Evolutionary conservation across 2,888 invertebrate species (phyloP).

Genomic region (Laspeyria flexula): DNA sequence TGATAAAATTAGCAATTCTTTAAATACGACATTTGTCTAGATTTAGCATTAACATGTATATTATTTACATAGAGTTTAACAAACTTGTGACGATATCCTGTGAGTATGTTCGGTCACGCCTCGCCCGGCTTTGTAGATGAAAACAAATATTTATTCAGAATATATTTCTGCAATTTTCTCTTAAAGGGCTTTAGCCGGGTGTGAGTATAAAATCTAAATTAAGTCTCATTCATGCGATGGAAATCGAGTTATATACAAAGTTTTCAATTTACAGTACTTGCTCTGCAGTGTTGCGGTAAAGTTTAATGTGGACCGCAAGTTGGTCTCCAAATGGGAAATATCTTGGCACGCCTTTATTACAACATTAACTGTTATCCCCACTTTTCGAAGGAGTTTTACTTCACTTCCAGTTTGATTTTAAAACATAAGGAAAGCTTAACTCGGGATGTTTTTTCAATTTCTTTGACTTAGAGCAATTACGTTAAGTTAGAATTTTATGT

Average conservation of each 20-base stretch:
- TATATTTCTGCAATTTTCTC: slow-evolving; percentile 33
- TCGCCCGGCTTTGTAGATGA: slow-evolving; percentile 40
- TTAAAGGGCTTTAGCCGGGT: slow-evolving; percentile 6
- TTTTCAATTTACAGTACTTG: slow-evolving; percentile 33
- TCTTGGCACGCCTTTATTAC: slow-evolving; percentile 30
- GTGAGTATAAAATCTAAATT: slow-evolving; percentile 39
- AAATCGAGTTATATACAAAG: slow-evolving; percentile 33
- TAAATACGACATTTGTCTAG: slow-evolving; percentile 16
- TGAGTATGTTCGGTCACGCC: slow-evolving; percentile 42
- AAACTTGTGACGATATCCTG: slow-evolving; percentile 31
- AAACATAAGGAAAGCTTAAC: slow-evolving; percentile 15
- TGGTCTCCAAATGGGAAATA: slow-evolving; percentile 30
- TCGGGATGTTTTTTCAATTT: slow-evolving; percentile 22
- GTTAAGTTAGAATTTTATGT: slow-evolving; percentile 10
- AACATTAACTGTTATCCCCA: slow-evolving; percentile 28
- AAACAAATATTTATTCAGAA: slow-evolving; percentile 44
- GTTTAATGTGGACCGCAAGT: slow-evolving; percentile 25
- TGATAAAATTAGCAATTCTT: slow-evolving; percentile 12
- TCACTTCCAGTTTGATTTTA: slow-evolving; percentile 11
- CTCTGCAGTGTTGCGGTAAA: slow-evolving; percentile 18
- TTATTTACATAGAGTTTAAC: slow-evolving; percentile 30
- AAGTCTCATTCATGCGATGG: slow-evolving; percentile 28
- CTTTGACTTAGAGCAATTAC: slow-evolving; percentile 16
- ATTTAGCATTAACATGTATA: slow-evolving; percentile 18
- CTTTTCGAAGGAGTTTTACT: slow-evolving; percentile 22